These are phyloP conservation scores for Xerus rutilus DNA, from an alignment of 2,797 vertebrate species.

Conservation along the genomic window DNA sequence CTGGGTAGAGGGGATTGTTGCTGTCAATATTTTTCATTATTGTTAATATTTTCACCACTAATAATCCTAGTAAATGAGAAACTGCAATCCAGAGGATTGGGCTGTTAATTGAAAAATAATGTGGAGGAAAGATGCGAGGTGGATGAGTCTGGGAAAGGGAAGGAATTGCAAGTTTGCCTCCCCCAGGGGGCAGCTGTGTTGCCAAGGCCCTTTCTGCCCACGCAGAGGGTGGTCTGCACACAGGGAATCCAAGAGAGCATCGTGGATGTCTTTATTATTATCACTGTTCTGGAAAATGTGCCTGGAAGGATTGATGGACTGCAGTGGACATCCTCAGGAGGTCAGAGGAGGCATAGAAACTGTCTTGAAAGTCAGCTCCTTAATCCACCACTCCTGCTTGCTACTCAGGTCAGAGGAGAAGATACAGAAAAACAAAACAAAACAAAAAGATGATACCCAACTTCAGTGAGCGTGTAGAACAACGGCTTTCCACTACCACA, in stretches of 20 bases:
- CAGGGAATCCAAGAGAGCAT: not conserved
- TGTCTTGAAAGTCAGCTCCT: not conserved
- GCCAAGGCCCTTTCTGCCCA: no score
- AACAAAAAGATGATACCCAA: accelerated
- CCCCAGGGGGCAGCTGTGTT: accelerated
- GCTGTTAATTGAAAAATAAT: conserved; percentile 72
- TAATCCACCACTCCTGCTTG: accelerated
- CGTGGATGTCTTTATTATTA: not conserved
- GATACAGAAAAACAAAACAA: not conserved
- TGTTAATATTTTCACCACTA: conserved; percentile 63
- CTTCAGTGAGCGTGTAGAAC: accelerated
- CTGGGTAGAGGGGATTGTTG: not conserved
- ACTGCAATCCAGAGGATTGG: conserved; percentile 67
- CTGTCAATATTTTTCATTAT: conserved; percentile 58
- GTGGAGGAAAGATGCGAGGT: accelerated
- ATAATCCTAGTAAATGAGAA: conserved; percentile 63
- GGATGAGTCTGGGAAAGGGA: accelerated
- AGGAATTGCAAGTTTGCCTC: not conserved
- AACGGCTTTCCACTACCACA: accelerated
- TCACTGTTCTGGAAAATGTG: not conserved
- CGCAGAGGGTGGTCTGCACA: not conserved
- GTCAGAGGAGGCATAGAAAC: not conserved
- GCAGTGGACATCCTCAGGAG: accelerated
- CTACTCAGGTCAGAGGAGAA: not conserved
- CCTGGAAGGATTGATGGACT: not conserved